Evolutionary conservation across 2,888 invertebrate genomes (phyloP).

Genomic region (Melolontha melolontha): DNA sequence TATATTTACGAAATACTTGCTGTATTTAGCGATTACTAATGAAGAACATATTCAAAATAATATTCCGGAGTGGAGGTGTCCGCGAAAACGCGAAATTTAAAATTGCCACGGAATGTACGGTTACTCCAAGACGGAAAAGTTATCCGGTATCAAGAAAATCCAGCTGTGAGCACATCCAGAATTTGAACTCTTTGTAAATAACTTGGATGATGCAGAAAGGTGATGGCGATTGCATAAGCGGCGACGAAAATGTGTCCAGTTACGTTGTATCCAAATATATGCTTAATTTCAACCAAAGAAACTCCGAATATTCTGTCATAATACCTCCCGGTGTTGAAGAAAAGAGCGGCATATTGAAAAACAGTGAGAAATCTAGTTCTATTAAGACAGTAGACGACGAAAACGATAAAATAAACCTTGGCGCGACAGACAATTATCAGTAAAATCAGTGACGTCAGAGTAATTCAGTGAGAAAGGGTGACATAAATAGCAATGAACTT

Average conservation of each 20-base stretch:
- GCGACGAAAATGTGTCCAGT: slow-evolving; percentile 51
- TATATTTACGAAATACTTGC: too few relatives aligned
- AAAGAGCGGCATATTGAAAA: slow-evolving; percentile 62
- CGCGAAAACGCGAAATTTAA: slow-evolving; percentile 80
- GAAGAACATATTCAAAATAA: too few relatives aligned
- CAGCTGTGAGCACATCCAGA: slow-evolving; percentile 71
- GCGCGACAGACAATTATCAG: slow-evolving; percentile 46
- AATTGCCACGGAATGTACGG: slow-evolving; percentile 76
- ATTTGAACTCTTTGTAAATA: slow-evolving; percentile 64
- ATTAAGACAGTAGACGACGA: slow-evolving; percentile 51
- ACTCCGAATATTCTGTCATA: slow-evolving; percentile 62
- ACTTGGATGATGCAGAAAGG: slow-evolving; percentile 65
- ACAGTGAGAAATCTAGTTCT: slow-evolving; percentile 55
- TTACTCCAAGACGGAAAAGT: slow-evolving; percentile 67
- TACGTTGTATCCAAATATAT: slow-evolving; percentile 62
- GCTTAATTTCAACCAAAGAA: slow-evolving; percentile 61
- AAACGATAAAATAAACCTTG: slow-evolving; percentile 48
- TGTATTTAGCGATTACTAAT: too few relatives aligned
- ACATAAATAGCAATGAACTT: slow-evolving; percentile 48
- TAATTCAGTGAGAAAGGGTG: slow-evolving; percentile 52
- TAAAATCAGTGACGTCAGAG: slow-evolving; percentile 50
- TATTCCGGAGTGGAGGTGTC: too few relatives aligned
- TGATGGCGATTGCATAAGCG: slow-evolving; percentile 49
- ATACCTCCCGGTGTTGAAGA: slow-evolving; percentile 55
- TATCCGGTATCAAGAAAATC: slow-evolving; percentile 78